Evolutionary conservation across 1,140 invertebrate genomes (phyloP), one percentile per base, ranked within the genome.

Genomic region (Tetramorium alpestre): DNA sequence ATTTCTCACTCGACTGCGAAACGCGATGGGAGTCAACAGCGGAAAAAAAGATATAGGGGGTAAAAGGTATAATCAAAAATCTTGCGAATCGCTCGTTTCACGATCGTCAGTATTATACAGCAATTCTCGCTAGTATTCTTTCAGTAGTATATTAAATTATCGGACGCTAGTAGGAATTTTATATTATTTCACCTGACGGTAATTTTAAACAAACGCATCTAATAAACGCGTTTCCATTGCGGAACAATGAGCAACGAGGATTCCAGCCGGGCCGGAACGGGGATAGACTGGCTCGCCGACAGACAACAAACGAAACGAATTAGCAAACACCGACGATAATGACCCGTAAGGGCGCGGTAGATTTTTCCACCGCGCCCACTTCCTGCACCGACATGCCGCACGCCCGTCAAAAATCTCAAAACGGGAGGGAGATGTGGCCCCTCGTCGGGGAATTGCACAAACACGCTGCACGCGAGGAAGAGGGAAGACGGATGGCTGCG

Each of bases 401-500:
- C 44, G 47, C 25, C 18, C 78, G 47, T 38, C 13, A 84, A 75
- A 84, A 84, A 75, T 73, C 44, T 60, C 41, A 1, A 56, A 84
- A 62, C 49, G n/a, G 28, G 16, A 69, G 18, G 25, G 18, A 64
- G 70, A 77, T 58, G 44, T 38, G 49, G 7, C 54, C 44, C 18
- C 6, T 38, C 56, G 22, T 56, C 47, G 5, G 22, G 22, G 76
- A 44, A 72, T 44, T 65, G 60, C 33, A 72, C 41, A 73, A 77
- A 58, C 44, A 54, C 86, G 64, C 49, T 69, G 38, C 87, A 56
- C 51, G 84, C 54, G 62, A 81, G 64, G 22, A 33, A 47, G 7
- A 49, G 65, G 0, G 11, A 69, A 89, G 86, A 89, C 47, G 60
- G 51, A 89, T 70, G 75, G 38, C 38, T 49, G 86, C 54, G 77